Base-by-base conservation (phyloP, 2,888 invertebrate species). In the Pseudococcus jackbeardsleyi region DNA sequence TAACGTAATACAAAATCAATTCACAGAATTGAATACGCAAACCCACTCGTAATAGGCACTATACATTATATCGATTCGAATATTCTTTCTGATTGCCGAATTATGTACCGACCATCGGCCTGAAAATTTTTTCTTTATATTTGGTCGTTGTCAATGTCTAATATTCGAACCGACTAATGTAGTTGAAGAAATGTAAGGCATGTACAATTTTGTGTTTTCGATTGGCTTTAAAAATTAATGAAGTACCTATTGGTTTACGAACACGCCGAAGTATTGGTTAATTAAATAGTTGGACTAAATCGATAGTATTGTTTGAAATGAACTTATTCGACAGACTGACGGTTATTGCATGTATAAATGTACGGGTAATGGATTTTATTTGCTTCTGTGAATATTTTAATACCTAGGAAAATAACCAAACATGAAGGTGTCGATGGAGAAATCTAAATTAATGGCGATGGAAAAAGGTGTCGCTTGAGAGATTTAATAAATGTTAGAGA, bases 251-350 rank as follows among this genome's bases (percentile, higher is more conserved):
- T 9, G 11, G 64, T 64, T 64, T 12, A 39, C 77, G 17, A 77
- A 39, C 77, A 19, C 77, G 77, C n/a, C 77, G 22, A 22, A 8
- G 17, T 77, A 19, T 42, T 46, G 79, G 79, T 82, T 82, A 82
- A 82, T 82, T 82, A 82, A 82, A 82, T 46, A 46, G 39, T 72
- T 72, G 33, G 26, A 72, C 72, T 33, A 72, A 82, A 82, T 82
- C 79, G 79, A 82, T 82, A 82, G 19, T 9, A 15, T 82, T 19
- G 11, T 82, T 33, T 46, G 46, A 39, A 33, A 33, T 72, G 17
- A 33, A 15, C 72, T 68, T 68, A 68, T 68, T 72, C 59, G 64
- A 9, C 5, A 19, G 64, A 22, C 22, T 64, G 64, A 64, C 15
- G 11, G 22, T 22, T 64, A 11, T 64, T 64, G 64, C 22, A 22